Evolutionary conservation across 2,113 vertebrate genomes (phyloP), one percentile per base, ranked within the genome.

Genomic region (Podarcis raffonei): DNA sequence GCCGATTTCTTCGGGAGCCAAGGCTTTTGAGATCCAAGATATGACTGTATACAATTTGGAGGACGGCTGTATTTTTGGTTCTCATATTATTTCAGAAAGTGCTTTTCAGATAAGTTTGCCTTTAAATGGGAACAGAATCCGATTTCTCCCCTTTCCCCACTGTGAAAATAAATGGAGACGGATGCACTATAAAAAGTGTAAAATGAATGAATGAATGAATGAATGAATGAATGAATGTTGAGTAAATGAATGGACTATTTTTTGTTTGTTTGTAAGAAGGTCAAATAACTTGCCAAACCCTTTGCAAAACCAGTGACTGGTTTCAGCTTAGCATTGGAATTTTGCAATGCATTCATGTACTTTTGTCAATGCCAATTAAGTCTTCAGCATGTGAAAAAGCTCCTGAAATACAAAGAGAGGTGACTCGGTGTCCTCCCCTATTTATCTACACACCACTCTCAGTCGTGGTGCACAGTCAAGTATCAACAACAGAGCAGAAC

Each of bases 311-410:
- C 35, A 65, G n/a, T 66, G 16, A 9, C 15, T 30, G 22, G 8
- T 25, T 87, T 57, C 48, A 30, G 66, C 16, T 62, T 25, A n/a
- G 48, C 13, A 8, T 13, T 72, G 79, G 30, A 39, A 57, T 16
- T 87, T 87, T 57, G 30, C n/a, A 81, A 53, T 32, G 66, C 84
- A 65, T 66, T 86, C 37, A 37, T 32, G 66, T n/a, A 53, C 78
- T 48, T 32, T 18, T 23, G 3, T 76, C 87, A 27, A 30, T 42
- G 8, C 27, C 69, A 92, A 87, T 23, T 16, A 6, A 65, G 66
- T 79, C 87, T 85, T 91, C n/a, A 69, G 13, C 18, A 9, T 6
- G 48, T 53, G 57, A 92, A 92, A 83, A 8, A 27, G 84, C 57
- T 57, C 39, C 9, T 68, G 84, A 81, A 9, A 66, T 22, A 89